These are phyloP conservation scores for Chiroxiphia lanceolata DNA, from an alignment of 2,797 vertebrate species.

Conservation along the genomic window DNA sequence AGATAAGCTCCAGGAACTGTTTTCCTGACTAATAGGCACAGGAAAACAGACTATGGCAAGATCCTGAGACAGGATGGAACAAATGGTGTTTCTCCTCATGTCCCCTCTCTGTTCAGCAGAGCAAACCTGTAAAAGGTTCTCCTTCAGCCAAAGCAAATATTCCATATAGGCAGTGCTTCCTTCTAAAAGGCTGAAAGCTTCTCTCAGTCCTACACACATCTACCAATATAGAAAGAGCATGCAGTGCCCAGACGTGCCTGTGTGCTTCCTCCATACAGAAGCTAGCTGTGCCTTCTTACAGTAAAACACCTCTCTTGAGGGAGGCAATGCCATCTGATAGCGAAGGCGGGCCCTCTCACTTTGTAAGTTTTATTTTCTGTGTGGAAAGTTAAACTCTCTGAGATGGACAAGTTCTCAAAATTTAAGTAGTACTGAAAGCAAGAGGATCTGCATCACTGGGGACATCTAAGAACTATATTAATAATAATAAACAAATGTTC, in stretches of 20 bases:
- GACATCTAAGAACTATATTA: background rate
- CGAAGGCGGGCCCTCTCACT: accelerated
- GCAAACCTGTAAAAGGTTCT: background rate
- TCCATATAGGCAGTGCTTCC: background rate
- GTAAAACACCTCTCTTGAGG: background rate
- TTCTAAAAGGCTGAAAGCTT: background rate
- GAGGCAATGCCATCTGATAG: background rate
- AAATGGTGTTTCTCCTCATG: background rate
- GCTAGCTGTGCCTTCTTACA: accelerated
- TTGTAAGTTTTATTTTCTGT: background rate
- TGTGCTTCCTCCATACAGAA: background rate
- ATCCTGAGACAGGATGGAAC: background rate
- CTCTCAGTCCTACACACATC: accelerated
- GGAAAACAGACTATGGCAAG: background rate
- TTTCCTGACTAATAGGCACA: constrained; percentile 1
- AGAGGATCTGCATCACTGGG: background rate
- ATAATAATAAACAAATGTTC: background rate
- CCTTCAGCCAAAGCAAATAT: background rate
- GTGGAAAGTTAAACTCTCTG: background rate
- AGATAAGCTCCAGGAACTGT: constrained; percentile 45
- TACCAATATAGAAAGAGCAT: accelerated
- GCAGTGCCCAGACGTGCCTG: background rate
- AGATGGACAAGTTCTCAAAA: background rate
- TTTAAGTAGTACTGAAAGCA: background rate
- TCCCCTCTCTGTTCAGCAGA: background rate